Base-by-base conservation (phyloP, 2,888 invertebrate species). In the Napeogenes sylphis region DNA sequence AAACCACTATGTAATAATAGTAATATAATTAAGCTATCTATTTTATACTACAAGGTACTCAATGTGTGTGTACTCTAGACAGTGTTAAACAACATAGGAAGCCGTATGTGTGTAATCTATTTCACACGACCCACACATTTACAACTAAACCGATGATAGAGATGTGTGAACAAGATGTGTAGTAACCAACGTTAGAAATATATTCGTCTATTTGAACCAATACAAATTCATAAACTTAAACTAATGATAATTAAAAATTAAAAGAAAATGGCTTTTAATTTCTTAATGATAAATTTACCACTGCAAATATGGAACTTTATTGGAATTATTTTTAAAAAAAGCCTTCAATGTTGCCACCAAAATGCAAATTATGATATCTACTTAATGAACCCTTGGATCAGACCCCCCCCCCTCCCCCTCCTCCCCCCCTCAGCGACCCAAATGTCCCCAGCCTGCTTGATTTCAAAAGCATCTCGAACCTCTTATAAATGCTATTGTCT, bases 391-490 rank as follows among this genome's bases (percentile, higher is more conserved):
- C 56, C 51, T 32, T 46, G 46, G 45, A 55, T 55, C 59, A 35
- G 13, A 4, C 6, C 55, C n/a, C 54, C 53, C 55, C 47, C 51
- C 59, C 35, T 35, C 55, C n/a, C 54, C 53, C 55, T 51, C 51
- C 61, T 45, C 45, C n/a, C 62, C 42, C 38, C 35, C 56, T 42
- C 53, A 21, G 60, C 62, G 68, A 68, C 68, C 68, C 58, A 62
- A 66, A 62, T 68, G 55, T 68, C 64, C 62, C 55, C 64, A 58
- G 63, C 53, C 62, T 55, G 60, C 63, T 59, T 64, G 62, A 68
- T 64, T 60, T 66, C 66, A 57, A 68, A 62, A 66, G 66, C 62
- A 56, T 66, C 63, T 60, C 60, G 55, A 61, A 55, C 61, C 59
- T 54, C 61, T 64, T 58, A 47, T 45, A 56, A 61, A 62, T 58